These are phyloP conservation scores for Poecile atricapillus DNA, from an alignment of 2,113 vertebrate genomes.

Conservation along the genomic window DNA sequence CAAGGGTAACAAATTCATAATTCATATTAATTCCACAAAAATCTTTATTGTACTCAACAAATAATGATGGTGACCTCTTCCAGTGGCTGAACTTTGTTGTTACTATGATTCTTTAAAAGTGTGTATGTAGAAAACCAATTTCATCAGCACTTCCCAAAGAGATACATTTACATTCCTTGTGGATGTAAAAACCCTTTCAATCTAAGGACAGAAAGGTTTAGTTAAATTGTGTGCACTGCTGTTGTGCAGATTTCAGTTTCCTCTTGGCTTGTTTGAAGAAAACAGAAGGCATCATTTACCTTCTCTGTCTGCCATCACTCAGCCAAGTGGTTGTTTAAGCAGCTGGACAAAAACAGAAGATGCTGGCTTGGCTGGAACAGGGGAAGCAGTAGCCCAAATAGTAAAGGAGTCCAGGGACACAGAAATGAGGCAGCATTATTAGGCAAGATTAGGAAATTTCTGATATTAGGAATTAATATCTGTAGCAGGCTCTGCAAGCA, in stretches of 20 bases:
- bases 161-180: background rate
- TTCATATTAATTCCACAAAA: background rate
- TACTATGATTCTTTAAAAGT: background rate
- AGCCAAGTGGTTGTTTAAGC: background rate
- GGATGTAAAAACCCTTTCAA: background rate
- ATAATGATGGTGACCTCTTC: background rate
- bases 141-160: background rate
- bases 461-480: background rate
- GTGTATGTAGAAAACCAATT: background rate
- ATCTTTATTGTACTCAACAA: background rate
- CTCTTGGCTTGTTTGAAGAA: background rate
- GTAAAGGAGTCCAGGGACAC: background rate
- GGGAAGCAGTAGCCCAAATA: background rate
- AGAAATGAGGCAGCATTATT: background rate
- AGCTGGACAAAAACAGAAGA: background rate
- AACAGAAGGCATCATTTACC: background rate
- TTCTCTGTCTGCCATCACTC: background rate
- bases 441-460: background rate
- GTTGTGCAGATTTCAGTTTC: background rate
- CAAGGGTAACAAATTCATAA: background rate
- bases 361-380: background rate
- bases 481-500: background rate
- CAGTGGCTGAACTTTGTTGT: background rate
- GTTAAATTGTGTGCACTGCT: background rate
- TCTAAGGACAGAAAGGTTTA: background rate